These are phyloP conservation scores for Cyclopterus lumpus DNA, from an alignment of 2,797 vertebrate genomes.

Conservation along the genomic window DNA sequence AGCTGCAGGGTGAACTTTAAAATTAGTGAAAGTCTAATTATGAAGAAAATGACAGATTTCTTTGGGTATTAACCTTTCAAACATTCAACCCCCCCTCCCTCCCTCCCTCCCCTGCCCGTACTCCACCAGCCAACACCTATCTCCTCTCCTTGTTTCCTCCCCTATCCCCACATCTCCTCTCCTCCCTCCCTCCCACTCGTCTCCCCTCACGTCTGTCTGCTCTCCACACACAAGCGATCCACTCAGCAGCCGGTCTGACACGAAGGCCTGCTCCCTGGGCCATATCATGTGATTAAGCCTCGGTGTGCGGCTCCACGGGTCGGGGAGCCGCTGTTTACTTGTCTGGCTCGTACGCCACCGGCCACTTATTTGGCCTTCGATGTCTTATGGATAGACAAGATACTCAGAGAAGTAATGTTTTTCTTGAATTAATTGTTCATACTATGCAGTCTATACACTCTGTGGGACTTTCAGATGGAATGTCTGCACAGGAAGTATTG, in stretches of 20 bases:
- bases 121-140: background rate
- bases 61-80: conserved; percentile 2
- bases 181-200: conserved; percentile 11
- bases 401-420: conserved; percentile 11
- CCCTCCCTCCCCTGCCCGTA: background rate
- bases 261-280: conserved; percentile 68
- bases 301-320: conserved; percentile 49
- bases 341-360: conserved; percentile 46
- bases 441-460: background rate
- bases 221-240: conserved; percentile 52
- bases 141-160: conserved; percentile 15
- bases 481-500: conserved; percentile 65
- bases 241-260: conserved; percentile 61
- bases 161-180: conserved; percentile 12
- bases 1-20: background rate
- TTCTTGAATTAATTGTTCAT: background rate
- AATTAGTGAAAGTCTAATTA: background rate
- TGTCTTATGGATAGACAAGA: background rate
- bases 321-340: conserved; percentile 55
- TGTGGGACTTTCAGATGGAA: conserved; percentile 33
- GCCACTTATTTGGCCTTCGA: conserved; percentile 23
- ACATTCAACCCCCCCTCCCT: background rate
- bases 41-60: background rate
- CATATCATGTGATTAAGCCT: conserved; percentile 72
- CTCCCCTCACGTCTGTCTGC: conserved; percentile 58